These are phyloP conservation scores for Podiceps cristatus DNA, from an alignment of 2,113 vertebrate genomes.

Conservation along the genomic window DNA sequence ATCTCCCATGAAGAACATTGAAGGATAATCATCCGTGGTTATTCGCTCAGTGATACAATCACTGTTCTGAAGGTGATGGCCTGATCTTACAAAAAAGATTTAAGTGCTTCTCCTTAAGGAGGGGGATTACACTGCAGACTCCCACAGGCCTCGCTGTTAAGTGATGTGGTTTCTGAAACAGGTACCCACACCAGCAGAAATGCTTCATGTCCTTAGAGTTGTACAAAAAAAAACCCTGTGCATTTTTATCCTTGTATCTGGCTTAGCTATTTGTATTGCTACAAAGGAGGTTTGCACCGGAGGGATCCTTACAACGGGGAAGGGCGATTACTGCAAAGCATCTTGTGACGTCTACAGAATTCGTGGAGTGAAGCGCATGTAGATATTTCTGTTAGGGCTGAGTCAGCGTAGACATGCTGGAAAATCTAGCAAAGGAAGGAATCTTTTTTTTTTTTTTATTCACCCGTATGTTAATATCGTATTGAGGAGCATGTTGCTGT, in stretches of 20 bases:
- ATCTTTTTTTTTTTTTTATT: not conserved
- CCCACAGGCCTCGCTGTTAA: not conserved
- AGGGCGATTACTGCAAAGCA: not conserved
- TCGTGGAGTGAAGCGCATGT: not conserved
- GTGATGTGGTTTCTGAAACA: not conserved
- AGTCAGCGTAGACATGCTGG: not conserved
- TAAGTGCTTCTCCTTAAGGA: not conserved
- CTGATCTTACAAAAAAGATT: not conserved
- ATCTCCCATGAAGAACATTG: not conserved
- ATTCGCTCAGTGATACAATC: not conserved
- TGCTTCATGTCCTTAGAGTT: not conserved
- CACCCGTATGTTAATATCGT: not conserved
- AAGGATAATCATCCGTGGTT: not conserved
- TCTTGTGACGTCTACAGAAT: not conserved
- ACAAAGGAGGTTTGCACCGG: not conserved
- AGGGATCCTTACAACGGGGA: not conserved
- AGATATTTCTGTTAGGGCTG: not conserved
- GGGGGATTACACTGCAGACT: not conserved
- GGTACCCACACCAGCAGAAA: not conserved
- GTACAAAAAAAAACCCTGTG: not conserved
- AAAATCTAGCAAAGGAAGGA: not conserved
- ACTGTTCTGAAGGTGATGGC: not conserved
- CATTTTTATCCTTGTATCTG: not conserved
- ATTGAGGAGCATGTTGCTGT: not conserved
- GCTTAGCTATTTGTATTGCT: not conserved